These are phyloP conservation scores for Folsomia candida DNA, from an alignment of 2,888 invertebrate species.

Conservation along the genomic window DNA sequence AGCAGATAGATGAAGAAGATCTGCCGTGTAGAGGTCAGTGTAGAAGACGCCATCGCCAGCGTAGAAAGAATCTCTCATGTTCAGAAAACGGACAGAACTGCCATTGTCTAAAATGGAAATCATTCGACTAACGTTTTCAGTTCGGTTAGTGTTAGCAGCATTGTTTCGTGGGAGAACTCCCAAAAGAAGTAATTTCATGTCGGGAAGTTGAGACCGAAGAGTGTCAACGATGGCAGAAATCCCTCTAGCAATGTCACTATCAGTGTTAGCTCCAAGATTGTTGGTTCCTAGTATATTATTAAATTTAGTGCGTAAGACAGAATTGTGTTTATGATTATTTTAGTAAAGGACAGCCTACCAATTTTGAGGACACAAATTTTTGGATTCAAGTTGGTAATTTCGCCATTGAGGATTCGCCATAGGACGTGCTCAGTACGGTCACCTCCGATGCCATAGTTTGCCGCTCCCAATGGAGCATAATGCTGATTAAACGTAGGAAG, in stretches of 20 bases:
- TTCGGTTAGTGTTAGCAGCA: slow-evolving; percentile 3
- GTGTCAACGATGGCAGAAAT: slow-evolving; percentile 55
- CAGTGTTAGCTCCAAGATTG: slow-evolving; percentile 55
- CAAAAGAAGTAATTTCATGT: slow-evolving; percentile 29
- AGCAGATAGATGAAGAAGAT: slow-evolving; percentile 35
- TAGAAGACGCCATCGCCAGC: slow-evolving; percentile 25
- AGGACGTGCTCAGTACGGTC: slow-evolving; percentile 59
- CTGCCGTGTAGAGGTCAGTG: slow-evolving; percentile 25
- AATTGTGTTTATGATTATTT: too few species aligned
- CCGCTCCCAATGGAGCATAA: slow-evolving; percentile 40
- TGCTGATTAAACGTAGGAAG: slow-evolving; percentile 26
- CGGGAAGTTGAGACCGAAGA: slow-evolving; percentile 50
- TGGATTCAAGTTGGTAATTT: slow-evolving; percentile 57
- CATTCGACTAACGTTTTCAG: slow-evolving; percentile 7
- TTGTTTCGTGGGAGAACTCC: slow-evolving; percentile 32
- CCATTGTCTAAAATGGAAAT: slow-evolving; percentile 36
- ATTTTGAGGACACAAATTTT: slow-evolving; percentile 59
- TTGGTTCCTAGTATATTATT: slow-evolving; percentile 54
- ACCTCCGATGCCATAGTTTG: slow-evolving; percentile 53
- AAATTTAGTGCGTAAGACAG: not conserved
- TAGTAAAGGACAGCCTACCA: too few species aligned
- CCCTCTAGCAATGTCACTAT: slow-evolving; percentile 56
- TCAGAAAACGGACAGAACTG: slow-evolving; percentile 33
- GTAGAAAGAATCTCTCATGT: slow-evolving; percentile 45
- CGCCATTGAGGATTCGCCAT: slow-evolving; percentile 60